A percentile compares a stretch with the other conserved stretches of the same genome.
Evolutionary conservation across 2,797 vertebrate genomes (phyloP).

Genomic region (Garrulus glandarius): DNA sequence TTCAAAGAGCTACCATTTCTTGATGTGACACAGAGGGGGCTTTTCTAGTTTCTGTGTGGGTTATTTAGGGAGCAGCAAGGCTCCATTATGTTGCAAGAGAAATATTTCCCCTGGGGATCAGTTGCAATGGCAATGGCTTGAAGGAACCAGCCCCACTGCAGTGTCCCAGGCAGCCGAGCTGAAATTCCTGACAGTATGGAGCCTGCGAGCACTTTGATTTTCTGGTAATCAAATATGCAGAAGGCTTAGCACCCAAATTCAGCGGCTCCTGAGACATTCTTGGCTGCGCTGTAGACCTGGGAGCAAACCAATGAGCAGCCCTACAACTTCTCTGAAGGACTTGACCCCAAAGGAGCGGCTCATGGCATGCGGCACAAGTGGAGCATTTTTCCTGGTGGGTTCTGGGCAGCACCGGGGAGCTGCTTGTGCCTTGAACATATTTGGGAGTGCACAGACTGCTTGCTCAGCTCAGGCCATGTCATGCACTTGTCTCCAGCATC

Average conservation of each 20-base stretch:
- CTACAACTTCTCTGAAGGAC: background rate
- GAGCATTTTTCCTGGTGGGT: background rate
- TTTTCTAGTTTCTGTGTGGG: background rate
- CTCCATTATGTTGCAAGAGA: background rate
- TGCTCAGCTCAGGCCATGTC: background rate
- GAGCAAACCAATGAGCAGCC: background rate
- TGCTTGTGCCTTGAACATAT: background rate
- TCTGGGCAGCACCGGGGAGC: accelerated
- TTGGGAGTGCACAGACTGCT: background rate
- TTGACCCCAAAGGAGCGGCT: background rate
- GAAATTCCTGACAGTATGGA: background rate
- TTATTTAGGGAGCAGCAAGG: background rate
- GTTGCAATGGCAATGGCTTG: background rate
- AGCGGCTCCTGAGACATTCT: background rate
- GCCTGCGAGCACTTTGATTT: background rate
- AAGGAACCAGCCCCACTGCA: background rate
- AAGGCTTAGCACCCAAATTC: background rate
- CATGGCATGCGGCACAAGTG: accelerated
- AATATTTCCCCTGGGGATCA: accelerated
- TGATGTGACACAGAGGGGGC: accelerated
- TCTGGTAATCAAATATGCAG: accelerated
- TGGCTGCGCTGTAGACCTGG: accelerated
- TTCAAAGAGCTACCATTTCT: background rate
- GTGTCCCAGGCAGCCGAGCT: accelerated
- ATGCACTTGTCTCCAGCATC: background rate